A percentile compares a stretch with the other conserved stretches of the same genome.
Evolutionary conservation across 1,140 invertebrate species (phyloP).

Genomic region (Trichoplusia ni): DNA sequence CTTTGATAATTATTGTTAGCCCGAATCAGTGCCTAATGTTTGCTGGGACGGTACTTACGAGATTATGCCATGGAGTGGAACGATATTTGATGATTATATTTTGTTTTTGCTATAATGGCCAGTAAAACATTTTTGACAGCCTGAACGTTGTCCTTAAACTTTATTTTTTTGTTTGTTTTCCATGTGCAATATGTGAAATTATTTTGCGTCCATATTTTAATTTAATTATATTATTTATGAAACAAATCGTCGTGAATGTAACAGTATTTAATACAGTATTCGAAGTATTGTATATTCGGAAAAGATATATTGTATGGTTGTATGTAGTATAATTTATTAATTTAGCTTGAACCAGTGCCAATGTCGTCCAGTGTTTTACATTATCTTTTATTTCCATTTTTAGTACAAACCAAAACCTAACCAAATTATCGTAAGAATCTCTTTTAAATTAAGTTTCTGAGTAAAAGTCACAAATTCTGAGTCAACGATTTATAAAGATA

Average conservation of each 20-base stretch:
- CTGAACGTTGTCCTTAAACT: slow-evolving; percentile 41
- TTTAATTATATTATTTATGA: slow-evolving; percentile 50
- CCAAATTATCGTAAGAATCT: slow-evolving; percentile 65
- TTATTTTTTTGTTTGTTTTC: slow-evolving; percentile 43
- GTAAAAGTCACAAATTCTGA: slow-evolving; percentile 62
- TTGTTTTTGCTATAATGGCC: slow-evolving; percentile 46
- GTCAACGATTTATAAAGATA: slow-evolving; percentile 40
- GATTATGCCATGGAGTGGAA: slow-evolving; percentile 50
- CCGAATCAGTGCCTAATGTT: slow-evolving; percentile 59
- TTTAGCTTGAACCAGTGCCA: slow-evolving; percentile 57
- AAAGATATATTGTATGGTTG: slow-evolving; percentile 40
- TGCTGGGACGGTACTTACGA: slow-evolving; percentile 55
- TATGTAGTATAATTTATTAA: slow-evolving; percentile 52
- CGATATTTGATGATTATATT: slow-evolving; percentile 30
- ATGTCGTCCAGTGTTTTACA: slow-evolving; percentile 51
- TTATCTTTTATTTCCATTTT: slow-evolving; percentile 41
- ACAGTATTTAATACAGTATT: slow-evolving; percentile 74
- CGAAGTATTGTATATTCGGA: slow-evolving; percentile 48
- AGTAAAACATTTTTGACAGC: slow-evolving; percentile 37
- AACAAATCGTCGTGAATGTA: slow-evolving; percentile 66
- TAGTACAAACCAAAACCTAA: slow-evolving; percentile 63
- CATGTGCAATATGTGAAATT: slow-evolving; percentile 75
- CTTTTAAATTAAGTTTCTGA: slow-evolving; percentile 46
- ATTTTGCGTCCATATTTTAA: slow-evolving; percentile 74
- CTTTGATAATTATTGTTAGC: slow-evolving; percentile 73